A percentile compares a stretch with the other conserved stretches of the same genome.
These are phyloP conservation scores for Trogon surrucura DNA, from an alignment of 2,113 vertebrate genomes.

Conservation along the genomic window DNA sequence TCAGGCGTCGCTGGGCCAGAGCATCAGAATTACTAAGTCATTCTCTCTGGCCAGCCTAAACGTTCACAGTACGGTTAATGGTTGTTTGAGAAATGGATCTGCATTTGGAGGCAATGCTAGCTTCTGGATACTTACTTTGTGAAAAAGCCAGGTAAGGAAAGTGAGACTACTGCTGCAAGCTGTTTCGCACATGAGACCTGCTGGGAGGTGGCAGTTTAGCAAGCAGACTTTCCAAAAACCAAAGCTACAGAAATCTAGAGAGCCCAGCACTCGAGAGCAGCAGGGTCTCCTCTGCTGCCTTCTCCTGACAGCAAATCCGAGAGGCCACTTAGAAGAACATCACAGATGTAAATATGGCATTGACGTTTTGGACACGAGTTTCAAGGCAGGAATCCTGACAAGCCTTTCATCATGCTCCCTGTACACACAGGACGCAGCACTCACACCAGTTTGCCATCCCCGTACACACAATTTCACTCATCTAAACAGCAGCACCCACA, in stretches of 20 bases:
- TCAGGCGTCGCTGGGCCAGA: neutral
- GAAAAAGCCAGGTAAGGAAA: neutral
- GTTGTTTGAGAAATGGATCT: neutral
- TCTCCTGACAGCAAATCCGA: neutral
- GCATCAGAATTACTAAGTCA: neutral
- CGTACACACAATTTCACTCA: fast-evolving
- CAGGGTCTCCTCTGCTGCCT: neutral
- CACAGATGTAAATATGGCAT: neutral
- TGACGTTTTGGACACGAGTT: neutral
- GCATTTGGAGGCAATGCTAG: neutral
- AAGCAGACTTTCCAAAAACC: neutral
- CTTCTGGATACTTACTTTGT: neutral
- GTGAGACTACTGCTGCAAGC: neutral
- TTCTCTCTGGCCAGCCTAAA: neutral
- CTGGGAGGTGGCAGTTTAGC: neutral
- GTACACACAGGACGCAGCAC: neutral
- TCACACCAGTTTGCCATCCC: neutral
- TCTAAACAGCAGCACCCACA: neutral
- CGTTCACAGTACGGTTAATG: neutral
- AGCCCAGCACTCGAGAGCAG: neutral
- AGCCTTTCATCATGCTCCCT: neutral
- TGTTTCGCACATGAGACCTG: neutral
- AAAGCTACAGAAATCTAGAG: neutral
- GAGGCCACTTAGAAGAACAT: neutral
- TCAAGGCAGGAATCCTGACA: neutral